Conservation (phyloP, 2,888 invertebrate genomes). For the Electrophaes corylata region DNA sequence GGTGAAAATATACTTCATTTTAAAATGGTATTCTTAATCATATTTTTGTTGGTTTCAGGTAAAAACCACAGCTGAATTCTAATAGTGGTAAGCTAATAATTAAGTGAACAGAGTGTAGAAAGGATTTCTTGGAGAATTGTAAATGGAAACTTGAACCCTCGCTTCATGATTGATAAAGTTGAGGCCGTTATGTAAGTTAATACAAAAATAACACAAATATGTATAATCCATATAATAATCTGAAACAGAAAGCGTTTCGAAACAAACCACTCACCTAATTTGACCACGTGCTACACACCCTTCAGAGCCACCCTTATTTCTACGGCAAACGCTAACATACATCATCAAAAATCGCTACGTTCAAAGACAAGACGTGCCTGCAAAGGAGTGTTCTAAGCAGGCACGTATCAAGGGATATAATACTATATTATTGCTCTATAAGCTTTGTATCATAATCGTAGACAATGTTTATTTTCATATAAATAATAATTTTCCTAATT, state of each 20-base stretch:
- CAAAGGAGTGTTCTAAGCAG: background rate
- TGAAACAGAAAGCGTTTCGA: background rate
- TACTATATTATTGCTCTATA: too few species aligned
- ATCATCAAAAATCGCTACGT: slow-evolving; percentile 16
- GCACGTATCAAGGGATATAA: background rate
- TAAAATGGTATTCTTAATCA: too few species aligned
- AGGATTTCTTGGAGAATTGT: too few species aligned
- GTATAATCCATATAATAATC: too few species aligned
- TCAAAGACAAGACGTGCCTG: background rate
- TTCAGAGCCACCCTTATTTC: background rate
- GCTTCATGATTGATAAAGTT: too few species aligned
- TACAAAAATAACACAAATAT: too few species aligned
- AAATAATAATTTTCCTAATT: too few species aligned
- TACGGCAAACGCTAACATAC: slow-evolving; percentile 3
- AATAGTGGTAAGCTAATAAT: background rate
- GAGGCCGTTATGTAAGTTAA: too few species aligned
- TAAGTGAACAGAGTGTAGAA: background rate
- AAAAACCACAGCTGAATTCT: background rate
- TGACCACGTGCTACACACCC: background rate
- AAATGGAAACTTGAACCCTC: too few species aligned
- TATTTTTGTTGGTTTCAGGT: background rate
- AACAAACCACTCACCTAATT: background rate
- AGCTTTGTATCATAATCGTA: too few species aligned
- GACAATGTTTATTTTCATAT: too few species aligned
- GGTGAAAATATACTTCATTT: too few species aligned